A percentile compares a stretch with the other conserved stretches of the same genome.
Evolutionary conservation across 1,140 invertebrate species (phyloP).

Genomic region (Liolophura sinensis): DNA sequence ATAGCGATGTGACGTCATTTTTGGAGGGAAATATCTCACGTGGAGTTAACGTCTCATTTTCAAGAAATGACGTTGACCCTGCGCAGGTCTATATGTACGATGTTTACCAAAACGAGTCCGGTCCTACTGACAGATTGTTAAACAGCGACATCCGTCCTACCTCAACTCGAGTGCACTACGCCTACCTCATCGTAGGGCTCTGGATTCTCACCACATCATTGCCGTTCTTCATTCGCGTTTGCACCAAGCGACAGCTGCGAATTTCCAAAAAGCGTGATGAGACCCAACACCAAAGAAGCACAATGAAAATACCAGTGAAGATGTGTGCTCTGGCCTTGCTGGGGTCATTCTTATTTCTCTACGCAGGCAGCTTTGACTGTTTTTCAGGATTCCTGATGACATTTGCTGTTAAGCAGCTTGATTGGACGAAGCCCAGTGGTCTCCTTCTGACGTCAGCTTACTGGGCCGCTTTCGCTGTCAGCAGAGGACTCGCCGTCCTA

Average conservation of each 20-base stretch:
- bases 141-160: background rate
- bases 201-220: no score
- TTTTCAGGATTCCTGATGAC: conserved; percentile 23
- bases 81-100: background rate
- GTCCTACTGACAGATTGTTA: background rate
- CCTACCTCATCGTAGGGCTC: no score
- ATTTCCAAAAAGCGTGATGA: no score
- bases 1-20: conserved; percentile 11
- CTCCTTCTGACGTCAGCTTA: conserved; percentile 47
- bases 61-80: background rate
- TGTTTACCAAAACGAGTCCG: background rate
- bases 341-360: conserved; percentile 19
- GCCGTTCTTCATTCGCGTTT: no score
- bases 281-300: background rate
- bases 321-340: conserved; percentile 16
- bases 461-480: conserved; percentile 54
- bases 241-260: no score
- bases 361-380: conserved; percentile 34
- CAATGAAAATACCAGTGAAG: conserved; percentile 15
- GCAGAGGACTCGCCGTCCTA: conserved; percentile 49
- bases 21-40: conserved; percentile 1
- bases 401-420: no score
- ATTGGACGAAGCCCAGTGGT: conserved; percentile 29
- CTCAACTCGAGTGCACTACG: no score
- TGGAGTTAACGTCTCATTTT: background rate